phyloP scores from a whole-genome alignment of 2,888 invertebrate species.

The Cephus spinipes region DNA sequence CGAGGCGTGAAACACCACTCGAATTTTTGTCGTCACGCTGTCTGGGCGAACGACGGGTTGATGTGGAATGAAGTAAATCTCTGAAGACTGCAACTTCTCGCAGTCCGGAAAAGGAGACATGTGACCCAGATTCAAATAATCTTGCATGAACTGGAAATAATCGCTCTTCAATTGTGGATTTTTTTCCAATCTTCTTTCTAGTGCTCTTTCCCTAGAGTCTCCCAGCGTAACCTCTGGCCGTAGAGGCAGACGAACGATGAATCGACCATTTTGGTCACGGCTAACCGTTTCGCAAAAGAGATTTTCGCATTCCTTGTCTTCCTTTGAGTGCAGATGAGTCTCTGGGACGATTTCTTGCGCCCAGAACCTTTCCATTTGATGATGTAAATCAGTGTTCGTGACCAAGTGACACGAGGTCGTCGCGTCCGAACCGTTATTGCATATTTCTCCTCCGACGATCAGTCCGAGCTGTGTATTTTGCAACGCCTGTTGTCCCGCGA shows the following conservation, averaged over 20 bases:
- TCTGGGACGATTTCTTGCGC: constrained; percentile 5
- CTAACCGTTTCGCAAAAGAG: constrained; percentile 14
- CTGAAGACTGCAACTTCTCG: neutral
- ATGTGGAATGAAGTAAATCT: constrained; percentile 41
- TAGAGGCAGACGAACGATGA: constrained; percentile 28
- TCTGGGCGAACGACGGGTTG: constrained; percentile 36
- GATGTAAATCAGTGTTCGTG: neutral
- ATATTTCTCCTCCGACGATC: constrained; percentile 12
- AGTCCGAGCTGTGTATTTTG: constrained; percentile 10
- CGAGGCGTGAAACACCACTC: constrained; percentile 47
- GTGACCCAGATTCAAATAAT: constrained; percentile 31
- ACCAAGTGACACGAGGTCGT: neutral
- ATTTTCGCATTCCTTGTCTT: constrained; percentile 21
- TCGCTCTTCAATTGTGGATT: constrained; percentile 19
- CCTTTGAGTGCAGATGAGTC: constrained; percentile 9
- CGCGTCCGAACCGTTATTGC: neutral
- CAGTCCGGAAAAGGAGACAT: constrained; percentile 20
- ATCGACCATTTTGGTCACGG: constrained; percentile 21
- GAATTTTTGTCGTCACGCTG: constrained; percentile 11
- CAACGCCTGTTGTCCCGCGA: neutral
- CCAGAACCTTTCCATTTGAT: constrained; percentile 1
- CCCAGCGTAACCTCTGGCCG: constrained; percentile 16
- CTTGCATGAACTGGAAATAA: constrained; percentile 27
- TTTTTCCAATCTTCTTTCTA: constrained; percentile 21
- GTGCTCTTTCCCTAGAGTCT: constrained; percentile 22